Percentiles rank a stretch among this genome's conserved stretches.
phyloP scores from a whole-genome alignment of 2,797 vertebrate genomes.

The Sebastes oblongus region DNA sequence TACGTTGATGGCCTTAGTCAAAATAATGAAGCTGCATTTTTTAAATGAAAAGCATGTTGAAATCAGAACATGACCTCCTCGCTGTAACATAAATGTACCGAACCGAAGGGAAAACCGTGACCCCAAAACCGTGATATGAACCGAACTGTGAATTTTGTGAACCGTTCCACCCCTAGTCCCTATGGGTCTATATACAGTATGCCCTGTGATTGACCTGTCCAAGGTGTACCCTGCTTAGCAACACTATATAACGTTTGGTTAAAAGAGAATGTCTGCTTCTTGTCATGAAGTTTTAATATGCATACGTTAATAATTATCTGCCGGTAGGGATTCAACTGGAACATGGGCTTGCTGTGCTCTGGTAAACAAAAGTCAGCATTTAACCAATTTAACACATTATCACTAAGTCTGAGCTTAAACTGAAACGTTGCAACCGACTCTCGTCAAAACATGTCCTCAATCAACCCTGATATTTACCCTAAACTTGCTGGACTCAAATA shows the following conservation, averaged over 20 bases:
- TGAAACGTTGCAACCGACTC: constrained; percentile 17
- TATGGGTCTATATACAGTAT: no score
- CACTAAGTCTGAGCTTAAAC: neutral
- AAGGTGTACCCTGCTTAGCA: constrained; percentile 2
- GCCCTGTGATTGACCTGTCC: no score
- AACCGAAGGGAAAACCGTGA: no score
- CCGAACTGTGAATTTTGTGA: no score
- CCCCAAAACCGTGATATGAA: no score
- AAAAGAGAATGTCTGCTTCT: constrained; percentile 3
- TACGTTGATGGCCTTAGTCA: no score
- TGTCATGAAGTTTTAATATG: constrained; percentile 6
- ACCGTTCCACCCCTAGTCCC: no score
- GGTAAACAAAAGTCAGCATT: constrained; percentile 13
- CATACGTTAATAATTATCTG: constrained; percentile 37
- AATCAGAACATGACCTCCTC: no score
- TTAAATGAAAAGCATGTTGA: rapidly evolving
- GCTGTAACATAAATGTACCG: no score
- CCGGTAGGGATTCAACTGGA: constrained; percentile 24
- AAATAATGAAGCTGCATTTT: no score
- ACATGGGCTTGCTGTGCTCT: neutral
- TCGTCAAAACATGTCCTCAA: neutral
- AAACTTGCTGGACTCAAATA: neutral
- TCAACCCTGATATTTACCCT: neutral
- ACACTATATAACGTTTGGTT: neutral
- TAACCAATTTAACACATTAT: constrained; percentile 12